Evolutionary conservation across 1,140 invertebrate species (phyloP).

Genomic region (Scaptomyza hsui): DNA sequence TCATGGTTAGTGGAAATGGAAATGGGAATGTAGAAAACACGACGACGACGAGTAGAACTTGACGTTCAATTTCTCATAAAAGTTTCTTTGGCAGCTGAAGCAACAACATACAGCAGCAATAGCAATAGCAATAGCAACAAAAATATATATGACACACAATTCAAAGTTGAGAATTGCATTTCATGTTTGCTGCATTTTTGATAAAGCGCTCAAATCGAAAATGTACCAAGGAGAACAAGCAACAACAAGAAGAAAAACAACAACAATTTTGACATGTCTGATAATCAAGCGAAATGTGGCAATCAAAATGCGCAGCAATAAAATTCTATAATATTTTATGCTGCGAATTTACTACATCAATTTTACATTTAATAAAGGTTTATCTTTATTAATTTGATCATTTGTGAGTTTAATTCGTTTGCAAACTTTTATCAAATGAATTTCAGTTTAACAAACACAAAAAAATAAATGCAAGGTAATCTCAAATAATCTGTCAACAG

Average conservation of each 20-base stretch:
- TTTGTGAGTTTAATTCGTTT: neutral
- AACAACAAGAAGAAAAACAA: too few species aligned
- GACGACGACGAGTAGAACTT: slow-evolving; percentile 27
- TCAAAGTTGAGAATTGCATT: slow-evolving; percentile 77
- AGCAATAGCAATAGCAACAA: slow-evolving; percentile 12
- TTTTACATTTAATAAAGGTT: neutral
- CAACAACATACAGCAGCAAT: slow-evolving; percentile 53
- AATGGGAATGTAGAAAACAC: slow-evolving; percentile 20
- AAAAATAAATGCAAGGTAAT: neutral
- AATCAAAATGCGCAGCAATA: neutral
- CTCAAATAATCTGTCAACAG: slow-evolving; percentile 1
- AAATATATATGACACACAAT: slow-evolving; percentile 71
- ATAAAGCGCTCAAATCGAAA: slow-evolving; percentile 47
- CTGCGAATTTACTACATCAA: too few species aligned
- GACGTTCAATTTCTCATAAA: slow-evolving; percentile 81
- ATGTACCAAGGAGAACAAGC: neutral
- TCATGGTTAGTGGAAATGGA: slow-evolving; percentile 22
- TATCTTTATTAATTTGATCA: neutral
- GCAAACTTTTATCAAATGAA: neutral
- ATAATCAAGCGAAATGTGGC: slow-evolving; percentile 6
- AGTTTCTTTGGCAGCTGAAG: slow-evolving; percentile 63
- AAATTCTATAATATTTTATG: neutral
- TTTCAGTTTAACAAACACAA: neutral
- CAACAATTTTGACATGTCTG: slow-evolving; percentile 9
- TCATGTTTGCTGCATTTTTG: slow-evolving; percentile 63